Base-by-base conservation (phyloP, 1,140 invertebrate genomes). In the Diploscapter pachys region DNA sequence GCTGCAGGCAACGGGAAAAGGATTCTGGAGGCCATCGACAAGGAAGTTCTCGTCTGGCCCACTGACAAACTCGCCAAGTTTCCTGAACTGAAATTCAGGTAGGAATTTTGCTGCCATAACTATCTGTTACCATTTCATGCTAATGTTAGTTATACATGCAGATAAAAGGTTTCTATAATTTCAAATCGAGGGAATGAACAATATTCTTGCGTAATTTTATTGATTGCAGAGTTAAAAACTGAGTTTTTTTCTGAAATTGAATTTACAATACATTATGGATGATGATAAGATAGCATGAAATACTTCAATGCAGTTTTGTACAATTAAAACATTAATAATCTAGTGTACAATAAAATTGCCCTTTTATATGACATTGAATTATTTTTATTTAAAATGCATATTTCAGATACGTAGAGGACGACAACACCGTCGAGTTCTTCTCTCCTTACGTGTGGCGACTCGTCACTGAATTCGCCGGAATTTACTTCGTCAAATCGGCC, bases 371-470 rank as follows among this genome's bases (percentile, higher is more conserved):
- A 11, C 57, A 31, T 31, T 31, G 31, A 31, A 31, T 1, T 31
- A 31, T 31, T 13, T 13, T 59, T 59, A 11, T 11, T 59, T 59
- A 59, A 59, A 59, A 11, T 11, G 57, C n/a, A 65, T 50, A 9
- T 69, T 69, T 63, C 9, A 93, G 95, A 80, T 99, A 99, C 85
- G 95, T 99, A 0, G 96, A 99, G 88, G 96, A 99, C 87, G 95
- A 98, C 76, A 91, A 93, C 75, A 96, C 96, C 0, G 95, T 98
- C 86, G 95, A 98, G 83, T 99, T 99, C 88, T 99, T 99, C 87
- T 94, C 98, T 82, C 96, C 96, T 5, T 99, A 99, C 86, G 92
- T 98, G 56, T 99, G 96, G 96, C 92, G 92, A 8, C 88, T 99
- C 64, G 59, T 65, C 11, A 65, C 72, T 48, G 62, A 76, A 52